Base-by-base conservation (phyloP, 2,888 invertebrate genomes). In the Platycnemis pennipes region DNA sequence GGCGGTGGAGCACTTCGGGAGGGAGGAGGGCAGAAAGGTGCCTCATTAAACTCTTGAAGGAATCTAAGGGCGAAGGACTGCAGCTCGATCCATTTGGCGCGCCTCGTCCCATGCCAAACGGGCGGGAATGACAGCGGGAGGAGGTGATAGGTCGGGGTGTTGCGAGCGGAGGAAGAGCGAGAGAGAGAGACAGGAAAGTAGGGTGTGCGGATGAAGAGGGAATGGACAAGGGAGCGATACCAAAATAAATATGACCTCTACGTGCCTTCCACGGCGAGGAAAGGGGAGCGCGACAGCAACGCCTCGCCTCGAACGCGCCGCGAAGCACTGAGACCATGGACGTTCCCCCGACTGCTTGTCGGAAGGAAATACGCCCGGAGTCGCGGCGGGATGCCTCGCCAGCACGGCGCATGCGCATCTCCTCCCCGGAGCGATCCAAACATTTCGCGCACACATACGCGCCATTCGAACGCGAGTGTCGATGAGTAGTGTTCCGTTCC, bases 211-310 rank as follows among this genome's bases (percentile, higher is more conserved):
- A 53, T n/a, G 91, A 44, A 63, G 91, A 63, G 63, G 56, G 89
- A 53, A 53, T 45, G 87, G 45, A 45, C n/a, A 46, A 42, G 56
- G 53, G 89, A 89, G 42, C 7, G 63, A 44, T 42, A 91, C 37
- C 91, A 91, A 91, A 91, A 91, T 91, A 91, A 91, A 91, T 91
- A 91, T 91, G 91, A 91, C 91, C 91, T 91, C 91, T 91, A 63
- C 91, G 63, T 44, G 91, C 91, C 91, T 91, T 44, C 42, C 89
- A 26, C 89, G 89, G 56, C 89, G 56, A 19, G 49, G 49, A 89
- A 26, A 56, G 37, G 49, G 49, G 56, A n/a, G 46, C 26, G 49
- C 56, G 63, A 91, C n/a, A 91, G 91, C 63, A 63, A 63, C 91
- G 91, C 91, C 91, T 63, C 63, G 56, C 91, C 91, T 69, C 91